phyloP scores from a whole-genome alignment of 2,113 vertebrate genomes.

The Datnioides undecimradiatus region DNA sequence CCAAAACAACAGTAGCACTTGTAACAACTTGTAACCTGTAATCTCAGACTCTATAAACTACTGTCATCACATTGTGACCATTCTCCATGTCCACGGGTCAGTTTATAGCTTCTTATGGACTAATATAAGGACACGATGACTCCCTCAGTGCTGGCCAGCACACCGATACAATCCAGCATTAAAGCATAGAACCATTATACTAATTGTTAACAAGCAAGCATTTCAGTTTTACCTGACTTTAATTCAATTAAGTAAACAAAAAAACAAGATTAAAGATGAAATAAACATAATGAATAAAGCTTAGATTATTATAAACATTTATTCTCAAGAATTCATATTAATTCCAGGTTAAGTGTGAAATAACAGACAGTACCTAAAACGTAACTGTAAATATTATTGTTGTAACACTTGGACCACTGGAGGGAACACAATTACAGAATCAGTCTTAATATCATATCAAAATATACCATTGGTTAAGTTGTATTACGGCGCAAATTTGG shows the following conservation, averaged over 20 bases:
- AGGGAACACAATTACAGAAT: too few relatives aligned
- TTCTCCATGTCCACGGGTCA: conserved; percentile 42
- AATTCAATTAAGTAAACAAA: too few relatives aligned
- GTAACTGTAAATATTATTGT: background rate
- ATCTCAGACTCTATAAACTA: conserved; percentile 3
- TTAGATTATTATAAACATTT: too few relatives aligned
- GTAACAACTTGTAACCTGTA: conserved; percentile 14
- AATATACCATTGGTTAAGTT: too few relatives aligned
- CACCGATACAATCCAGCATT: background rate
- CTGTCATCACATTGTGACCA: conserved; percentile 15
- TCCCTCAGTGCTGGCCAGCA: conserved; percentile 44
- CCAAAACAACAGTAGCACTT: conserved; percentile 19
- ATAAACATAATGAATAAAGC: too few relatives aligned
- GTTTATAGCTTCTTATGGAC: conserved; percentile 20
- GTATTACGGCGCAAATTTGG: too few relatives aligned
- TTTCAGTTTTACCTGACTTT: conserved; percentile 18
- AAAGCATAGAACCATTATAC: background rate
- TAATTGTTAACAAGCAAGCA: conserved; percentile 17
- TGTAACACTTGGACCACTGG: background rate
- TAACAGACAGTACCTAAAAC: background rate
- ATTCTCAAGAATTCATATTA: background rate
- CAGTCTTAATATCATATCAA: too few relatives aligned
- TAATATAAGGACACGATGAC: conserved; percentile 24
- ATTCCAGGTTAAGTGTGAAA: background rate
- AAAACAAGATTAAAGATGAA: too few relatives aligned